These are phyloP conservation scores for Steatocranus sp. DNA, from an alignment of 2,797 vertebrate species.

Conservation along the genomic window DNA sequence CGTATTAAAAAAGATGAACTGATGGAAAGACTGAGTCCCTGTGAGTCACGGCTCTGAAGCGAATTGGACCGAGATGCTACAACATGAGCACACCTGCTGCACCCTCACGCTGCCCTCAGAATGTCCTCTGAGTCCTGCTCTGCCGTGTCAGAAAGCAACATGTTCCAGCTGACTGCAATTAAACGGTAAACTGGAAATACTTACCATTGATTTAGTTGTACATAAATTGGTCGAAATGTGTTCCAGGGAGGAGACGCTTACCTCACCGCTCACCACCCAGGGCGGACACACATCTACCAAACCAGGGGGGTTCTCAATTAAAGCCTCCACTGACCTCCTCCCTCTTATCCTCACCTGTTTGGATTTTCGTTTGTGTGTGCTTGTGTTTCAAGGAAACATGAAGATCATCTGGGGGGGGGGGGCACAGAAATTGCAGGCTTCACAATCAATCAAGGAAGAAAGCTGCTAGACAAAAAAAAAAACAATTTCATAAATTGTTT, in stretches of 20 bases:
- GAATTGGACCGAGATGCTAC: conserved; percentile 48
- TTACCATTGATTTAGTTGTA: conserved; percentile 72
- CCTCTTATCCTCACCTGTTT: conserved; percentile 7
- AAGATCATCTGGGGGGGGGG: conserved; percentile 57
- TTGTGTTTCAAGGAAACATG: conserved; percentile 32
- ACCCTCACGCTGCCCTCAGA: conserved; percentile 42
- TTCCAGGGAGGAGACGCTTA: conserved; percentile 69
- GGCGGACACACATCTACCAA: conserved; percentile 57
- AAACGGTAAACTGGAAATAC: conserved; percentile 80
- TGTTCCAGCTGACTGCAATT: conserved; percentile 75
- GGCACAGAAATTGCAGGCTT: conserved; percentile 48
- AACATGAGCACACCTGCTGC: conserved; percentile 69
- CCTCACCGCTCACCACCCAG: conserved; percentile 64
- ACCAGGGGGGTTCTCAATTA: conserved; percentile 50
- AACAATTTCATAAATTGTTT: conserved; percentile 60
- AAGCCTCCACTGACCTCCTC: background rate
- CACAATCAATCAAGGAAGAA: conserved; percentile 59
- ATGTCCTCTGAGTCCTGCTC: conserved; percentile 46
- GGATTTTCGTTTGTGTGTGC: background rate
- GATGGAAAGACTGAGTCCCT: conserved; percentile 64
- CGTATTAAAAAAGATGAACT: conserved; percentile 31
- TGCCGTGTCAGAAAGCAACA: conserved; percentile 64
- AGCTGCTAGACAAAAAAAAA: conserved; percentile 38
- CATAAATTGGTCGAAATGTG: conserved; percentile 69
- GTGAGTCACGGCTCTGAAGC: conserved; percentile 65